Evolutionary conservation across 2,113 vertebrate genomes (phyloP).

Genomic region (Pseudorectes ferrugineus): DNA sequence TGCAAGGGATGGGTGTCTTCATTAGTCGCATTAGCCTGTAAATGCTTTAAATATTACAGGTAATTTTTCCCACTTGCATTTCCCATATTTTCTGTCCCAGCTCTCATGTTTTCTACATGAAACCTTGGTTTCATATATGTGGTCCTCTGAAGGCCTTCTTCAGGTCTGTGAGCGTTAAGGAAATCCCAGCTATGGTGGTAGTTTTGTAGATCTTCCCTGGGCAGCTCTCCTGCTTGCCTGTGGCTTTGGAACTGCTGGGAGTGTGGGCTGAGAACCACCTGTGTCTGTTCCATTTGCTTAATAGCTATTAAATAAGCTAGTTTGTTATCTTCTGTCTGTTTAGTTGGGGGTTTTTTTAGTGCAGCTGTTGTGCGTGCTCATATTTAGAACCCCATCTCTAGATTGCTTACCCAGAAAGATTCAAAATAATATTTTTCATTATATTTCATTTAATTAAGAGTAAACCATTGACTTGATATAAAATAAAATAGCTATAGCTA

Average conservation of each 20-base stretch:
- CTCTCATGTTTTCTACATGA: too few relatives aligned
- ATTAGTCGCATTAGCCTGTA: accelerated
- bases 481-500: background rate
- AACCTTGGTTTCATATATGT: background rate
- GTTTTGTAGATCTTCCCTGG: background rate
- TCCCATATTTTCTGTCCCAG: background rate
- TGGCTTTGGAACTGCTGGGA: background rate
- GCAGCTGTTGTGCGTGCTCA: accelerated
- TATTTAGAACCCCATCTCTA: background rate
- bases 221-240: background rate
- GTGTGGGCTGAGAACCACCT: background rate
- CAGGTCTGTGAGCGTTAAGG: background rate
- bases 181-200: background rate
- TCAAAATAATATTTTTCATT: background rate
- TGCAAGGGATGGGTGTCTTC: accelerated
- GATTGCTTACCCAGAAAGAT: background rate
- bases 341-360: background rate
- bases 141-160: background rate
- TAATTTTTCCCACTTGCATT: background rate
- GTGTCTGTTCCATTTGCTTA: accelerated
- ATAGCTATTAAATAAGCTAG: background rate
- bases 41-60: background rate
- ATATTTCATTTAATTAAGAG: background rate
- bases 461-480: background rate
- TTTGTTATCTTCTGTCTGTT: background rate